Conservation (phyloP, 2,113 vertebrate species). For the Tragelaphus scriptus region DNA sequence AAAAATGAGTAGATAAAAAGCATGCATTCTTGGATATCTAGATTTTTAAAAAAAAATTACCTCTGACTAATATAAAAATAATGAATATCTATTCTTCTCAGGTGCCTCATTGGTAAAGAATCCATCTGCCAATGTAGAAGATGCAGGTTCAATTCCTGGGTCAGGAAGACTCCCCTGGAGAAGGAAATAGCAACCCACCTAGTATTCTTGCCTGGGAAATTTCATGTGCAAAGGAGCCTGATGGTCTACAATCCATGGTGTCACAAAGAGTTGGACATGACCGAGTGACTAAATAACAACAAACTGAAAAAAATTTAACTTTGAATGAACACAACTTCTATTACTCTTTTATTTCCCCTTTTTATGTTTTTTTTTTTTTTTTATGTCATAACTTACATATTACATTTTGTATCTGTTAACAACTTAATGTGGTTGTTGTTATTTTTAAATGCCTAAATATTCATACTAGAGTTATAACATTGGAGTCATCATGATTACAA, state of each 20-base stretch:
- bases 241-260: background rate
- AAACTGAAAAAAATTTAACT: background rate
- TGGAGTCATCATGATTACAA: background rate
- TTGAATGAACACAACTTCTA: background rate
- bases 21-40: too few species aligned
- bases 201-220: background rate
- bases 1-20: too few species aligned
- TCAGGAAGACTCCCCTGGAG: background rate
- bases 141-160: too few species aligned
- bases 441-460: background rate
- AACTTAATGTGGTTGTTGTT: background rate
- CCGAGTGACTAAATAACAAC: background rate
- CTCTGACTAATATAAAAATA: too few species aligned
- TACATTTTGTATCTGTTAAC: background rate
- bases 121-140: too few species aligned
- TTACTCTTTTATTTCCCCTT: background rate
- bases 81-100: too few species aligned
- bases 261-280: rapidly evolving
- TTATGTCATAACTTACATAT: background rate
- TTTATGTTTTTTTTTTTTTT: background rate
- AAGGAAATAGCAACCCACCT: background rate
- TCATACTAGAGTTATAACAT: background rate
- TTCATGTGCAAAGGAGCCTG: background rate
- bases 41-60: too few species aligned
- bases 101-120: too few species aligned